Percentiles rank a stretch among this genome's conserved stretches.
phyloP scores from a whole-genome alignment of 1,140 invertebrate genomes.

The Spodoptera litura region DNA sequence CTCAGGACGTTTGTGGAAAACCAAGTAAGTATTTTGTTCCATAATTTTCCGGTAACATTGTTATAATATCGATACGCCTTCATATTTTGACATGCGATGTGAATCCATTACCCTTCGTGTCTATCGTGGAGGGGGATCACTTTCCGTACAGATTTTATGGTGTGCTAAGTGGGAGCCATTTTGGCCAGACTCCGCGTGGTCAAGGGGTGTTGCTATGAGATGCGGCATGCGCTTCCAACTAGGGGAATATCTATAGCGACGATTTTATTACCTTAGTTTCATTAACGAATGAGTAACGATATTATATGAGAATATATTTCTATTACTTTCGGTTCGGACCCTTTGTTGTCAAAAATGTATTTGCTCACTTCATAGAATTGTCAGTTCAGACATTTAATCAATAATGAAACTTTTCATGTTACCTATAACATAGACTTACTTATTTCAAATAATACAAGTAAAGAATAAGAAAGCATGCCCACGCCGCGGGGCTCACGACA shows the following conservation, averaged over 20 bases:
- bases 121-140: conserved; percentile 33
- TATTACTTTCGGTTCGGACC: too few relatives aligned
- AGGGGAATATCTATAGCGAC: conserved; percentile 43
- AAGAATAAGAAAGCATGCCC: conserved; percentile 1
- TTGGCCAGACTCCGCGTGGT: conserved; percentile 51
- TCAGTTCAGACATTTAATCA: conserved; percentile 17
- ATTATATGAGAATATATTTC: background rate
- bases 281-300: conserved; percentile 34
- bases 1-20: conserved; percentile 8
- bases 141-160: conserved; percentile 61
- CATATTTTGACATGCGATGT: conserved; percentile 55
- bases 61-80: conserved; percentile 37
- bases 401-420: too few relatives aligned
- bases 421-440: too few relatives aligned
- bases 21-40: background rate
- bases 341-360: too few relatives aligned
- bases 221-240: background rate
- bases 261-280: conserved; percentile 47
- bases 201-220: conserved; percentile 55
- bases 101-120: conserved; percentile 56
- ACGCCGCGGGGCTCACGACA: background rate
- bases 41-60: conserved; percentile 13
- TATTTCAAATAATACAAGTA: background rate
- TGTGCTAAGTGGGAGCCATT: conserved; percentile 59
- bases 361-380: too few relatives aligned